Conservation (phyloP, 2,113 vertebrate species). For the Chelonoidis abingdonii region DNA sequence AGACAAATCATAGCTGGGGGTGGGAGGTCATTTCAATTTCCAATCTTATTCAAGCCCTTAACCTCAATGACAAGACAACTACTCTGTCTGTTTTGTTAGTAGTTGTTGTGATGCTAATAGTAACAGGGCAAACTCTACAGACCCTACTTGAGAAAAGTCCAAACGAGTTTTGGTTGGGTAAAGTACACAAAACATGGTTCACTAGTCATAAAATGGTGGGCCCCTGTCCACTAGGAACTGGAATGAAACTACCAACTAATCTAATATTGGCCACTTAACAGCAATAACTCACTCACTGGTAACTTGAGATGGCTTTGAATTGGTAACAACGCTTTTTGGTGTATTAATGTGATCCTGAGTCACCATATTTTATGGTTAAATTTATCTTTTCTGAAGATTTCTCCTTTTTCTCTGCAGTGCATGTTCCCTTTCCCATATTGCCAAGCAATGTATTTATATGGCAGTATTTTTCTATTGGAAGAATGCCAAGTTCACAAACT, state of each 20-base stretch:
- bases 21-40: not conserved
- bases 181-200: not conserved
- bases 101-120: not conserved
- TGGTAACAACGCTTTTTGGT: not conserved
- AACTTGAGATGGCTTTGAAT: not conserved
- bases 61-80: not conserved
- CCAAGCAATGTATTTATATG: not conserved
- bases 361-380: not conserved
- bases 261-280: not conserved
- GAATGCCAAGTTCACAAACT: accelerated
- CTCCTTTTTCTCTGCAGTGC: not conserved
- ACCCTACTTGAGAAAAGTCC: not conserved
- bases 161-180: not conserved
- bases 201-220: not conserved
- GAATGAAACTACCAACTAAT: not conserved
- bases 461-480: not conserved
- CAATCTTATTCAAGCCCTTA: not conserved
- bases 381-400: not conserved
- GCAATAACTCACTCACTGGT: not conserved
- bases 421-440: not conserved
- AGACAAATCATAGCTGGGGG: not conserved
- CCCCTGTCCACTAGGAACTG: not conserved
- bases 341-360: not conserved
- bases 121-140: not conserved
- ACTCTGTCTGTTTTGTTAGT: not conserved